Base-by-base conservation (phyloP, 2,888 invertebrate species). In the Chymomyza procnemis region DNA sequence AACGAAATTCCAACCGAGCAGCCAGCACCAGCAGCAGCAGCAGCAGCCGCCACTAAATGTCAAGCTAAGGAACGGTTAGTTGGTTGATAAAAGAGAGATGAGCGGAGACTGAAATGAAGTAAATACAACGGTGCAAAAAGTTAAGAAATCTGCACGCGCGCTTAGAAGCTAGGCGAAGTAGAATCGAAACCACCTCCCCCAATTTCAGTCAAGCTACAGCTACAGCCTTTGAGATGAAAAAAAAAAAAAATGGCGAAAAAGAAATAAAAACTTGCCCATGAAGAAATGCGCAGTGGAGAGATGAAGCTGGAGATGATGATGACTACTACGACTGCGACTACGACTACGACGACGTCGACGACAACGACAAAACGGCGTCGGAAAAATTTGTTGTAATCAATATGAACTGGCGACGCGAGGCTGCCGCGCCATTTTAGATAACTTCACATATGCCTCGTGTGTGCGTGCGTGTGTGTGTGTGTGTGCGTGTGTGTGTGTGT, bases 351-450 rank as follows among this genome's bases (percentile, higher is more conserved):
- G 85, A 81, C n/a, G n/a, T n/a, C 18, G 54, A 54, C 47, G 64
- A 65, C 55, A 67, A 76, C 85, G 85, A 84, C 87, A 87, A 81
- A 85, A 71, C 75, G 81, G 87, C 82, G 87, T 66, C 87, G 74
- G 69, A 72, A 87, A 56, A 85, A 87, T 87, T 81, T 82, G 87
- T 82, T 81, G 81, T 81, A 81, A 81, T 81, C 87, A 81, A 81
- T 87, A 81, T 87, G 82, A 81, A 76, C 81, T 81, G 81, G 87
- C 81, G 81, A 87, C 80, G 71, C 71, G 73, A 73, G 82, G 75
- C 81, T 84, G 81, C 83, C 85, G 67, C 34, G 34, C 34, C 34
- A 41, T 41, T 41, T 30, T 69, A 76, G 82, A 81, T 81, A 86
- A 70, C 79, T 81, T 70, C 85, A 62, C 85, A 84, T 57, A 69